A percentile compares a stretch with the other conserved stretches of the same genome.
Conservation (phyloP, 1,140 invertebrate species). For the Zeugodacus cucurbitae region DNA sequence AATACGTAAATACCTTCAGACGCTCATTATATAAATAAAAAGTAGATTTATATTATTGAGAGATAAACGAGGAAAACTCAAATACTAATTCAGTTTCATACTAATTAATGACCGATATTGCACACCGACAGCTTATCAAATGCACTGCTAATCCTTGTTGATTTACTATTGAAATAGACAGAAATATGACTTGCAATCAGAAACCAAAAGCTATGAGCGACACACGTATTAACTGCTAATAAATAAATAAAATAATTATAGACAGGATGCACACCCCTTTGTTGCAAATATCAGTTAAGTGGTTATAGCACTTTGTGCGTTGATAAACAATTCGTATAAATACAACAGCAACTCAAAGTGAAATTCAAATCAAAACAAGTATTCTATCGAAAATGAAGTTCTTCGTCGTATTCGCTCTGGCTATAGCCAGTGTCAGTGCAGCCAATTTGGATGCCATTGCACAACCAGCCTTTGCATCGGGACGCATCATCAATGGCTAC, state of each 20-base stretch:
- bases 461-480: conserved; percentile 54
- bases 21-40: not conserved
- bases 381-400: conserved; percentile 51
- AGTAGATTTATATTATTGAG: not conserved
- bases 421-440: conserved; percentile 46
- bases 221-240: not conserved
- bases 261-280: not conserved
- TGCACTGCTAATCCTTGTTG: not conserved
- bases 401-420: conserved; percentile 53
- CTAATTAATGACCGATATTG: not conserved
- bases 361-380: conserved; percentile 20
- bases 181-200: not conserved
- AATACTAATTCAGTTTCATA: not conserved
- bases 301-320: not conserved
- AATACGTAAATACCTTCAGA: too few relatives aligned
- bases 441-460: conserved; percentile 47
- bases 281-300: not conserved
- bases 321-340: conserved; percentile 34
- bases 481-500: conserved; percentile 63
- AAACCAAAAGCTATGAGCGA: not conserved
- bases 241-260: not conserved
- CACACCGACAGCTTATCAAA: not conserved
- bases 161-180: not conserved
- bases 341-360: not conserved
- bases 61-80: not conserved